Conservation (phyloP, 1,140 invertebrate species). For the Zaprionus ornatus region DNA sequence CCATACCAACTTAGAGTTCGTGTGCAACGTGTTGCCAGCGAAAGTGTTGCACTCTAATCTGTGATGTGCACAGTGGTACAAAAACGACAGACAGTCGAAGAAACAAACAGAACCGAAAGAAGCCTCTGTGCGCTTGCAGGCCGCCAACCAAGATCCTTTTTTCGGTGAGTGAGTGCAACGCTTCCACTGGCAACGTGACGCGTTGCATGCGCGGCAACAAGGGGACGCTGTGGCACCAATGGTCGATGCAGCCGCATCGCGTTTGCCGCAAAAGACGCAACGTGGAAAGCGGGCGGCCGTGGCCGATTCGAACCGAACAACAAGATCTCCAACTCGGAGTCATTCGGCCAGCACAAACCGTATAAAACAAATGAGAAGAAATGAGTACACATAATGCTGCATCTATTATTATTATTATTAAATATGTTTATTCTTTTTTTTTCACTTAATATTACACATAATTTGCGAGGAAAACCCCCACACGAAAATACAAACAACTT, state of each 20-base stretch:
- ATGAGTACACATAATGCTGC: constrained; percentile 63
- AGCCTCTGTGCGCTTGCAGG: constrained; percentile 15
- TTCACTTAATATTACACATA: constrained; percentile 48
- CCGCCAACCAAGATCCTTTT: not conserved
- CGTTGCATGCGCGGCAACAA: constrained; percentile 19
- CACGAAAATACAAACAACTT: constrained; percentile 23
- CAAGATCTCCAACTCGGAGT: constrained; percentile 21
- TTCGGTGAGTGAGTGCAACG: constrained; percentile 14
- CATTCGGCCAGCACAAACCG: constrained; percentile 33
- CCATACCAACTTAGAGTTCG: not conserved
- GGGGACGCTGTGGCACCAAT: constrained; percentile 3
- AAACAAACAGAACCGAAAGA: constrained; percentile 30
- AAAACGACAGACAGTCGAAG: not conserved
- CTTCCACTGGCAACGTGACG: constrained; percentile 5
- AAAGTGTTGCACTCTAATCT: not conserved
- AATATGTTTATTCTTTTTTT: constrained; percentile 46
- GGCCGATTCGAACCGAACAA: not conserved
- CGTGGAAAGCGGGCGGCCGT: constrained; percentile 18
- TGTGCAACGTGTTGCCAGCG: constrained; percentile 25
- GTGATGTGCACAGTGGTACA: constrained; percentile 7
- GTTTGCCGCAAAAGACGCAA: constrained; percentile 22
- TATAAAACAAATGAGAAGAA: constrained; percentile 53
- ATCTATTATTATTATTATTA: constrained; percentile 51
- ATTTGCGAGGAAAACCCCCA: constrained; percentile 25
- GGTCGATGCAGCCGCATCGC: constrained; percentile 5